A percentile compares a stretch with the other conserved stretches of the same genome.
phyloP scores from a whole-genome alignment of 2,888 invertebrate genomes.

The Alsophila aescularia region DNA sequence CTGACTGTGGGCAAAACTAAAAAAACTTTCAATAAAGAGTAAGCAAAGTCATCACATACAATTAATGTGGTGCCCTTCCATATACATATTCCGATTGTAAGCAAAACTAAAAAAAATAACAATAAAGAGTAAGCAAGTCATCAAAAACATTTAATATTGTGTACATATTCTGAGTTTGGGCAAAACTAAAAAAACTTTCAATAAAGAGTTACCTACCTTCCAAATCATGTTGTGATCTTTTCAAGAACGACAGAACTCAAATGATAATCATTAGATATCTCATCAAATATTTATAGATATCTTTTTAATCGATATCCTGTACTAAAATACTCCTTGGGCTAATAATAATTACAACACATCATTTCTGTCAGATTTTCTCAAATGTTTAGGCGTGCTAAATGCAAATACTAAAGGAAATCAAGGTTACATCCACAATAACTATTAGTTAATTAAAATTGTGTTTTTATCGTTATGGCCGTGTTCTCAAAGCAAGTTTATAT shows the following conservation, averaged over 20 bases:
- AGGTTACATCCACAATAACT: neutral
- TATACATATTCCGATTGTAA: too few relatives aligned
- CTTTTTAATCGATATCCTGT: slow-evolving; percentile 16
- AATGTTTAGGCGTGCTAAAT: neutral
- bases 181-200: neutral
- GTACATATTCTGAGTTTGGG: too few relatives aligned
- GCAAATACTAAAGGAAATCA: neutral
- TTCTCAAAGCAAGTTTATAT: too few relatives aligned
- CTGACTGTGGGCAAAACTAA: too few relatives aligned
- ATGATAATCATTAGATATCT: slow-evolving; percentile 47
- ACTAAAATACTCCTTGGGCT: slow-evolving; percentile 6
- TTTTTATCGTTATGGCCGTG: too few relatives aligned
- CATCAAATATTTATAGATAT: slow-evolving; percentile 54
- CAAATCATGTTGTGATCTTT: slow-evolving; percentile 60
- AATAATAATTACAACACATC: slow-evolving; percentile 1
- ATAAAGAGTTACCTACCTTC: slow-evolving; percentile 53
- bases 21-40: too few relatives aligned
- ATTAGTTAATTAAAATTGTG: too few relatives aligned
- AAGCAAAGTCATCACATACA: too few relatives aligned
- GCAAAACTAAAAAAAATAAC: too few relatives aligned
- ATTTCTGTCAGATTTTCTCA: slow-evolving; percentile 6
- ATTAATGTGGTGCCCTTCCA: too few relatives aligned
- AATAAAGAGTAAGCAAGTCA: too few relatives aligned
- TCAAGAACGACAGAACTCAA: slow-evolving; percentile 44
- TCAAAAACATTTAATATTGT: too few relatives aligned